A percentile compares a stretch with the other conserved stretches of the same genome.
These are phyloP conservation scores for Phenganax stokvisi DNA, from an alignment of 92 coral and sea anemone genomes.

Conservation along the genomic window DNA sequence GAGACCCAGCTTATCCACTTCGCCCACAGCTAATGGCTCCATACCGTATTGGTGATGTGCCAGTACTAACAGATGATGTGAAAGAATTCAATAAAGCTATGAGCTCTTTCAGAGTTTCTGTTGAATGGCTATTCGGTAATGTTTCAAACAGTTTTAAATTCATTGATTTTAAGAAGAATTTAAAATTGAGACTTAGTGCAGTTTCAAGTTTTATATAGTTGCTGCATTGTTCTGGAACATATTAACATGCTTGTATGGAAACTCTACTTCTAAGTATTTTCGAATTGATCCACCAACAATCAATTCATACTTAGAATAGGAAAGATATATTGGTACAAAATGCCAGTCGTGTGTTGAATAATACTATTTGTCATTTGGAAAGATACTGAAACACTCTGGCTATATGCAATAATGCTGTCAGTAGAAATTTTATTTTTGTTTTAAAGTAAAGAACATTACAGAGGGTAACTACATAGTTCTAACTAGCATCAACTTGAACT, in stretches of 20 bases:
- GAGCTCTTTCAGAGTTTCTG: slow-evolving; percentile 24
- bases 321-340: no score
- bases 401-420: no score
- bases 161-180: slow-evolving; percentile 29
- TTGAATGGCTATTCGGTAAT: slow-evolving; percentile 27
- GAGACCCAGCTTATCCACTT: slow-evolving; percentile 32
- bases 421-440: no score
- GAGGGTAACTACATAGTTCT: no score
- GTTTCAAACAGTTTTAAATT: slow-evolving; percentile 17
- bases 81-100: slow-evolving; percentile 18
- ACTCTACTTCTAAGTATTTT: slow-evolving; percentile 41
- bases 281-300: slow-evolving; percentile 35
- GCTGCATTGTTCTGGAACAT: slow-evolving; percentile 22
- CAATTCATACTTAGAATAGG: not conserved
- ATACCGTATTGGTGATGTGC: slow-evolving; percentile 13
- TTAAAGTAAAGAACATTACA: no score
- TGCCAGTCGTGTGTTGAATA: no score
- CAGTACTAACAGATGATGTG: slow-evolving; percentile 6
- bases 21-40: slow-evolving; percentile 11
- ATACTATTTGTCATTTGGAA: no score
- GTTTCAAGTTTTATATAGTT: slow-evolving; percentile 26
- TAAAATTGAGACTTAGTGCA: slow-evolving; percentile 27
- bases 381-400: no score
- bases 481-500: no score
- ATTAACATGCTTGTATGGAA: slow-evolving; percentile 39